A percentile compares a stretch with the other conserved stretches of the same genome.
phyloP scores from a whole-genome alignment of 2,113 vertebrate genomes.

The Eurypyga helias region DNA sequence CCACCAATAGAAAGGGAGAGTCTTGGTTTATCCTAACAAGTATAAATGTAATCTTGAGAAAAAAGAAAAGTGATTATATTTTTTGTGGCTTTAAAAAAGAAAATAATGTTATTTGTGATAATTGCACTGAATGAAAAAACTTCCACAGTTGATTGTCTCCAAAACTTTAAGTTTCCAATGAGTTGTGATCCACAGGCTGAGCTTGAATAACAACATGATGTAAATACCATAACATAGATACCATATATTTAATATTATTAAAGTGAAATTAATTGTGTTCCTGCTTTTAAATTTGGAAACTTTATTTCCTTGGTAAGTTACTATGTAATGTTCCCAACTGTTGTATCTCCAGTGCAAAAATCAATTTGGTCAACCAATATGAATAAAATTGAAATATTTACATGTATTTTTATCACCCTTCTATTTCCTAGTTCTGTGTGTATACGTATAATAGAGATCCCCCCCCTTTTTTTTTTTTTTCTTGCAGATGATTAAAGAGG shows the following conservation, averaged over 20 bases:
- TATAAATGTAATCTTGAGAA: constrained; percentile 28
- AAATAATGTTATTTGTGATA: neutral
- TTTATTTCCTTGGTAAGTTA: neutral
- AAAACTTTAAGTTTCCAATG: neutral
- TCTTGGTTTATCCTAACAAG: neutral
- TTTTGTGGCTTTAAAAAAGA: neutral
- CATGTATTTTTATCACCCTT: neutral
- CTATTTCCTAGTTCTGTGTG: neutral
- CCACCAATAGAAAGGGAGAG: neutral
- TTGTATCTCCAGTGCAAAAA: neutral
- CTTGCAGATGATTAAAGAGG: neutral
- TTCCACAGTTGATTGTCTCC: neutral
- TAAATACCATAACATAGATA: neutral
- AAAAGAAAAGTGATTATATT: neutral
- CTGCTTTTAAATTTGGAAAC: neutral
- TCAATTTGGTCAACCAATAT: neutral
- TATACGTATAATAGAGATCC: neutral
- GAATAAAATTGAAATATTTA: neutral
- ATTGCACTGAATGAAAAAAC: neutral
- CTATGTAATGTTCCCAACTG: neutral
- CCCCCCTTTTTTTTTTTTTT: neutral
- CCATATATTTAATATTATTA: neutral
- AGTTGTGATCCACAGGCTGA: neutral
- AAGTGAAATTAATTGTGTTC: neutral
- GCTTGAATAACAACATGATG: neutral